Base-by-base conservation (phyloP, 2,113 vertebrate species). In the Plestiodon gilberti region DNA sequence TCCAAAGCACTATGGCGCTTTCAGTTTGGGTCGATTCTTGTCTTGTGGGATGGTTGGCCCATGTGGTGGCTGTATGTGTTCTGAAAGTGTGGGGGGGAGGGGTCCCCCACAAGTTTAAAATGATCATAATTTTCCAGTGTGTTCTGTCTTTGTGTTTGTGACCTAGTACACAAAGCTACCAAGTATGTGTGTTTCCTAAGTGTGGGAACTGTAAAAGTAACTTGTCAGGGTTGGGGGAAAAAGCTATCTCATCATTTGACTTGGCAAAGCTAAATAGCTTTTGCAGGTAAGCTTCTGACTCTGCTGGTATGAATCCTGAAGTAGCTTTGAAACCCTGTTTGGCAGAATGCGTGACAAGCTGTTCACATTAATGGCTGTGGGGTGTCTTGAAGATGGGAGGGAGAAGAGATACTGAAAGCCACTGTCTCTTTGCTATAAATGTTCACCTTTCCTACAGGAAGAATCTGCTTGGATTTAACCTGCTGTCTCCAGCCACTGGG, bases 371-470 rank as follows among this genome's bases (percentile, higher is more conserved):
- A 30, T 55, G 64, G 59, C 57, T 25, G 57, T 74, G 70, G 82
- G 67, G 33, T 76, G n/a, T n/a, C 43, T 82, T 78, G 87, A 40
- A 52, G 40, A 5, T 43, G 77, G 70, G 81, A 65, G 69, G 59
- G 28, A 59, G 38, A 59, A 55, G 38, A 73, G 78, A 18, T 86
- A 70, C 23, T 75, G 82, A 78, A 65, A 35, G 30, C 20, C 48
- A 38, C 62, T 82, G 82, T 76, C 64, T 75, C 69, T 87, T 48
- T 59, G n/a, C 71, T 61, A 30, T 67, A 75, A 80, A 75, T 75
- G 52, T 52, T 82, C 65, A 30, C 62, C 35, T 38, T 76, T 81
- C 35, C 62, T 61, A 33, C 78, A 59, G 55, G 69, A 15, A 70
- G 48, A 17, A 35, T 3, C 30, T 52, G 22, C 76, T n/a, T 35